Evolutionary conservation across 2,888 invertebrate species (phyloP), one percentile per base, ranked within the genome.

Genomic region (Criorhina ranunculi): DNA sequence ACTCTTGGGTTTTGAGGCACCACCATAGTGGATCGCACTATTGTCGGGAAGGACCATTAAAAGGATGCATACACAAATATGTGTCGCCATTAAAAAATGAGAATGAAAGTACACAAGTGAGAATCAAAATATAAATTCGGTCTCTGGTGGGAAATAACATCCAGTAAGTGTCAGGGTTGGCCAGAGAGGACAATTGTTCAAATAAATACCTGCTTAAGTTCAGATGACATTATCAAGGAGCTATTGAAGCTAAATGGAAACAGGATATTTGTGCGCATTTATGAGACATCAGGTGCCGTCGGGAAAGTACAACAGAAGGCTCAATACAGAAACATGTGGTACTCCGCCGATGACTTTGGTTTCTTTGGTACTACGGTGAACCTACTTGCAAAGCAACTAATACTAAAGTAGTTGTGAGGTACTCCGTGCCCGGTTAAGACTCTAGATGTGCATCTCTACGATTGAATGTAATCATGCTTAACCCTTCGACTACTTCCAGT

Each of bases 31-130:
- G 70, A 5, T 59, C 24, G 24, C 40, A 15, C 64, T 44, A 29
- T 31, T 15, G 33, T 11, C 59, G 17, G 15, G 17, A n/a, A 44
- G 15, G 40, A 66, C 37, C 49, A 64, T 55, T 73, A 73, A 51
- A 42, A 15, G 12, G 44, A 44, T 46, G 29, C 40, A 53, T n/a
- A 33, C 31, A 29, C 7, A 44, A 49, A 46, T 15, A 6, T 49
- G 19, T 67, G 59, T 49, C 31, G 51, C 35, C 67, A 67, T 77
- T 77, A 77, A 69, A 77, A 67, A 31, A 57, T 24, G 7, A 31
- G n/a, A n/a, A 19, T 49, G 29, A 9, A 17, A 31, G 2, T 24
- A 49, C 24, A 8, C 37, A 46, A 29, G 37, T 29, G 49, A 17
- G 37, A 62, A 24, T 46, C 73, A 12, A 64, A 73, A 55, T 70